Evolutionary conservation across 1,140 invertebrate genomes (phyloP), one percentile per base, ranked within the genome.

Genomic region (Drosophila burlai): DNA sequence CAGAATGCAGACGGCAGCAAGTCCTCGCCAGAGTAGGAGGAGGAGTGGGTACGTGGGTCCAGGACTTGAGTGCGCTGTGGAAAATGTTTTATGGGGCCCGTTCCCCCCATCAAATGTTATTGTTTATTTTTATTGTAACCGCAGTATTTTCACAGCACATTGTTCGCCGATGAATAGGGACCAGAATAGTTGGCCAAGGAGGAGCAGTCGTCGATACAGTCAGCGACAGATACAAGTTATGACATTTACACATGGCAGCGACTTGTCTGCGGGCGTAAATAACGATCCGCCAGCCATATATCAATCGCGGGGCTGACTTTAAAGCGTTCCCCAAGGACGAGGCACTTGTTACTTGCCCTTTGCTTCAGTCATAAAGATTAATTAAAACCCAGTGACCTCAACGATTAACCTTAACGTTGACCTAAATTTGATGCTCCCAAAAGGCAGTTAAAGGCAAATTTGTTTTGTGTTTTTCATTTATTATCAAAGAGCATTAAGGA

Each of bases 101-200:
- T 46, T 46, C 9, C 42, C n/a, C 15, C 74, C 63, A 64, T 86
- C 79, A 78, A 78, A 52, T 54, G 58, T 61, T 82, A 82, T 79
- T 85, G 74, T 79, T 82, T 79, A 86, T 80, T 76, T 73, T 76
- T 76, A 83, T 72, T 65, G 69, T 59, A 49, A 58, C 43, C 38
- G 60, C 69, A 79, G 74, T 82, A 79, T 71, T 69, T 78, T 71
- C 69, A 75, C 58, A 79, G 58, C 36, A 46, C 69, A 76, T 85
- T 85, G 76, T 76, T 76, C 68, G 75, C 67, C 75, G 71, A 66
- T 76, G 69, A 62, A 60, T 31, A 50, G 46, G 40, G 54, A 21
- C 29, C 36, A 38, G 36, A 38, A 13, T 38, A 13, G 47, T 18
- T 29, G 31, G 47, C 47, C 60, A 63, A 40, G 46, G 52, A 55